Conservation (phyloP, 1,140 invertebrate species). For the Apis dorsata region DNA sequence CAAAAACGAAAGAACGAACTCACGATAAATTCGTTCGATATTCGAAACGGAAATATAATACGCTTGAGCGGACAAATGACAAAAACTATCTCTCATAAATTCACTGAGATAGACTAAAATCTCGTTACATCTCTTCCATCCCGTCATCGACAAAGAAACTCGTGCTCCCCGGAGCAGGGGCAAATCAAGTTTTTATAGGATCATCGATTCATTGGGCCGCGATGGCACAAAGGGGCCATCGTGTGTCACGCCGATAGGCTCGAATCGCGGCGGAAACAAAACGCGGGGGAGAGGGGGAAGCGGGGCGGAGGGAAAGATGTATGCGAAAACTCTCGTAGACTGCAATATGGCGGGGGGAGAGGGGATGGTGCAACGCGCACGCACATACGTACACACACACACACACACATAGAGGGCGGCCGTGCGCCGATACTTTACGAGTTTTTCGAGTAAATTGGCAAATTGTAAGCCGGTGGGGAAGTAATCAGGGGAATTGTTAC, state of each 20-base stretch:
- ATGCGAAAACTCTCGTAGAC: conserved; percentile 52
- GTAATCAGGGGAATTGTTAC: conserved; percentile 78
- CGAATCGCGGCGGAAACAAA: conserved; percentile 20
- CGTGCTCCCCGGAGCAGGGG: accelerated
- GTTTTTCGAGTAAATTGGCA: conserved; percentile 75
- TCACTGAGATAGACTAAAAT: neutral
- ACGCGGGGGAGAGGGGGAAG: conserved; percentile 21
- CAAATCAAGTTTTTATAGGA: neutral
- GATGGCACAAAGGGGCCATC: conserved; percentile 25
- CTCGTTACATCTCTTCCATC: neutral
- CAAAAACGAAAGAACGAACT: too few relatives aligned
- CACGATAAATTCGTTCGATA: too few relatives aligned
- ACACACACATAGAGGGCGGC: conserved; percentile 21
- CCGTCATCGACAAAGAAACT: neutral
- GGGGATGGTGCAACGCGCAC: too few relatives aligned
- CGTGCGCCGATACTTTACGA: conserved; percentile 68
- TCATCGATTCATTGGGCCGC: neutral
- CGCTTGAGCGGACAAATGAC: neutral
- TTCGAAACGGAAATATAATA: neutral
- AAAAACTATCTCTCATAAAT: neutral
- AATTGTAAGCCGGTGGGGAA: conserved; percentile 71
- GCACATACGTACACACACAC: neutral
- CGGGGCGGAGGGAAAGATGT: conserved; percentile 18
- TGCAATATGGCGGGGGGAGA: conserved; percentile 61
- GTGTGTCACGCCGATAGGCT: conserved; percentile 14